Evolutionary conservation across 37 sponge, comb jelly and placozoan genomes (phyloP), one percentile per base, ranked within the genome.

Genomic region (Hormiphora californensis): DNA sequence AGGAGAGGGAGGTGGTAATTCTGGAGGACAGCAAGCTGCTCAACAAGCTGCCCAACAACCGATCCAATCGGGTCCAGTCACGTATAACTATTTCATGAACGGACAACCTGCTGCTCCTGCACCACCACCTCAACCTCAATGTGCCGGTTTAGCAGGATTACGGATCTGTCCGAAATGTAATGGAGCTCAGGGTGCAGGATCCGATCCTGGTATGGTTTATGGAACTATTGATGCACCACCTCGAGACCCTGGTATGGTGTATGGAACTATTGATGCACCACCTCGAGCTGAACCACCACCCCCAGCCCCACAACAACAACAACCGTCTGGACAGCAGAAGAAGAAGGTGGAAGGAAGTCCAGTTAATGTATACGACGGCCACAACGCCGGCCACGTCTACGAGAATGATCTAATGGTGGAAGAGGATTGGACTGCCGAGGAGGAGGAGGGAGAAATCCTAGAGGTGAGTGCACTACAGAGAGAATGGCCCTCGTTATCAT

Each of bases 61-160:
- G n/a, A 23, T 30, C n/a, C 3, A 5, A 57, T 5, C 61, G 7
- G 61, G 61, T 57, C 61, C 61, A 15, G 27, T 57, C n/a, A 57
- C 61, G 4, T 57, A 57, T 12, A 57, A 57, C 61, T 57, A 57
- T 57, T 57, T 57, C 61, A n/a, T n/a, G n/a, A n/a, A n/a, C n/a
- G n/a, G n/a, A n/a, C n/a, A n/a, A n/a, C n/a, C n/a, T n/a, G n/a
- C n/a, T n/a, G n/a, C n/a, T n/a, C n/a, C n/a, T n/a, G n/a, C n/a
- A n/a, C n/a, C n/a, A n/a, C n/a, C n/a, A n/a, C n/a, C n/a, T n/a
- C n/a, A n/a, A n/a, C n/a, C n/a, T n/a, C n/a, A n/a, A n/a, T n/a
- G n/a, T n/a, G n/a, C n/a, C n/a, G n/a, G n/a, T n/a, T n/a, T n/a
- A n/a, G n/a, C n/a, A n/a, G n/a, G n/a, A n/a, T n/a, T n/a, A n/a